These are phyloP conservation scores for Hycleus phaleratus DNA, from an alignment of 1,140 invertebrate genomes.

Conservation along the genomic window DNA sequence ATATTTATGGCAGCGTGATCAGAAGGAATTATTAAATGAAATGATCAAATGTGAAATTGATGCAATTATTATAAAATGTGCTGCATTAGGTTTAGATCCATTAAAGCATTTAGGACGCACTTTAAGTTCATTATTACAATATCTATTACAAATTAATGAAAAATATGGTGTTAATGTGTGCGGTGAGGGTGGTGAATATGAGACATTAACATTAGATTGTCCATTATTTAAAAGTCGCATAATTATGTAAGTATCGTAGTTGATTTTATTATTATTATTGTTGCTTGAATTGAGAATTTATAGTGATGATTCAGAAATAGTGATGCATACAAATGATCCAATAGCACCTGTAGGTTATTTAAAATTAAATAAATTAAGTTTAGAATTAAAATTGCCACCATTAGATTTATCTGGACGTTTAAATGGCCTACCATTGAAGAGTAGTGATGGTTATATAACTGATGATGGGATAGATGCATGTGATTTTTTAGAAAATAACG, in stretches of 20 bases:
- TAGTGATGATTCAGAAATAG: slow-evolving; percentile 80
- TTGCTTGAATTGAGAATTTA: slow-evolving; percentile 30
- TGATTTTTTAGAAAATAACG: slow-evolving; percentile 45
- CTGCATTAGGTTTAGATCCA: slow-evolving; percentile 81
- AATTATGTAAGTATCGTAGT: slow-evolving; percentile 67
- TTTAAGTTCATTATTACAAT: slow-evolving; percentile 74
- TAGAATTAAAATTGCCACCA: slow-evolving; percentile 56
- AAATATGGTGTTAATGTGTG: slow-evolving; percentile 96
- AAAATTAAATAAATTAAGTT: slow-evolving; percentile 72
- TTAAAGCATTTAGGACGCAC: slow-evolving; percentile 80
- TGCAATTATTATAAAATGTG: slow-evolving; percentile 95
- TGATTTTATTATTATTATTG: neutral
- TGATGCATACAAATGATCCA: slow-evolving; percentile 83
- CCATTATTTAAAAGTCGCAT: slow-evolving; percentile 88
- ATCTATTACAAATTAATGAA: slow-evolving; percentile 80
- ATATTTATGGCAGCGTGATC: slow-evolving; percentile 91
- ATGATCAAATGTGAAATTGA: slow-evolving; percentile 91
- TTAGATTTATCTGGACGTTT: slow-evolving; percentile 43
- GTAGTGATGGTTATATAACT: slow-evolving; percentile 49
- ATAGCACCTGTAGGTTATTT: slow-evolving; percentile 90
- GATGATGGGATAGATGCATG: slow-evolving; percentile 49
- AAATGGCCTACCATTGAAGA: slow-evolving; percentile 46
- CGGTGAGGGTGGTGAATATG: slow-evolving; percentile 98
- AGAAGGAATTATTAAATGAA: slow-evolving; percentile 89
- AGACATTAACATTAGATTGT: slow-evolving; percentile 95